Percentiles rank a stretch among this genome's conserved stretches.
These are phyloP conservation scores for Cynopterus brachyotis DNA, from an alignment of 2,113 vertebrate genomes.

Conservation along the genomic window DNA sequence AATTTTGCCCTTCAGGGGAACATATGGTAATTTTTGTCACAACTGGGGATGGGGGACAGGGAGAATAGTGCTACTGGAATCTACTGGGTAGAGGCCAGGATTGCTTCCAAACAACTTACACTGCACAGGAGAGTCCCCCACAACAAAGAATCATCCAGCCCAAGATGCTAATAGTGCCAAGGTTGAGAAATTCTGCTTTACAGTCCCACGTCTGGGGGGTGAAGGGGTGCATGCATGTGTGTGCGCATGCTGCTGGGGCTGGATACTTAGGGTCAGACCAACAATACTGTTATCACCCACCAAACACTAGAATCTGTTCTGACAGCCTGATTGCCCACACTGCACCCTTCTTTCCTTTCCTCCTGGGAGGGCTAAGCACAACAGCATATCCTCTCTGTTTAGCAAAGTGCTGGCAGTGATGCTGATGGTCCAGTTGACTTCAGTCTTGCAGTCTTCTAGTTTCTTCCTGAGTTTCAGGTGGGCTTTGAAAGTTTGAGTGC, in stretches of 20 bases:
- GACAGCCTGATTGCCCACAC: background rate
- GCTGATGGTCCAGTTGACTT: fast-evolving
- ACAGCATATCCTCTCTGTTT: background rate
- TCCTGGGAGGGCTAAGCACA: background rate
- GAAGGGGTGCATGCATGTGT: too few species aligned
- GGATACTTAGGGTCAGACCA: background rate
- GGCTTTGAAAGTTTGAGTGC: background rate
- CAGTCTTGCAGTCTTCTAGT: background rate
- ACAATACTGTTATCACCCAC: background rate
- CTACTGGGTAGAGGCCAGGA: background rate
- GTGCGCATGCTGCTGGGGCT: background rate
- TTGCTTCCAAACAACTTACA: background rate
- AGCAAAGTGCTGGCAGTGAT: too few species aligned
- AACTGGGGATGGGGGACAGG: background rate
- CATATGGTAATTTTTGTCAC: background rate
- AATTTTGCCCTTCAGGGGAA: background rate
- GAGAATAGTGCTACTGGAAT: background rate
- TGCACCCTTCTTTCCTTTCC: fast-evolving
- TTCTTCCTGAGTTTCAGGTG: background rate
- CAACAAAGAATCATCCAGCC: background rate
- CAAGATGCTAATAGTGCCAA: background rate
- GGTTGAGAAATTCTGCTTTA: background rate
- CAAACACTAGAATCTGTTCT: background rate
- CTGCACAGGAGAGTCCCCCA: background rate
- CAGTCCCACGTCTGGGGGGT: background rate